Evolutionary conservation across 2,797 vertebrate species (phyloP).

Genomic region (Limosa lapponica): DNA sequence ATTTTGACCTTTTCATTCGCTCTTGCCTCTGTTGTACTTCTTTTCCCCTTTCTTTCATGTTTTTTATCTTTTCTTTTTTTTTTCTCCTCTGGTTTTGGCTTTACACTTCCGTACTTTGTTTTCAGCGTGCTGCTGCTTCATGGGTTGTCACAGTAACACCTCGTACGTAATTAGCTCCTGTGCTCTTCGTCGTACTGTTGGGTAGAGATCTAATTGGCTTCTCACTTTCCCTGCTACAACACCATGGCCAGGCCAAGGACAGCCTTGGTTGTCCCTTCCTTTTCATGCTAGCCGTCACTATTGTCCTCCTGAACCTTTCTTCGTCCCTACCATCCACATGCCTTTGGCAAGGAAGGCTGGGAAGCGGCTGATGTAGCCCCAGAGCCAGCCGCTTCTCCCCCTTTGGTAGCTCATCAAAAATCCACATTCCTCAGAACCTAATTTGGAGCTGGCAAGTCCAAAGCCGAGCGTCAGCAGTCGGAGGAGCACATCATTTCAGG

Average conservation of each 20-base stretch:
- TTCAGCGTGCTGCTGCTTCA: background rate
- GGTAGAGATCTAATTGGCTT: background rate
- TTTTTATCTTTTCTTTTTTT: background rate
- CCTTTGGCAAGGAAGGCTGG: background rate
- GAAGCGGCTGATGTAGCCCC: background rate
- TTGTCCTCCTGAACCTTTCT: background rate
- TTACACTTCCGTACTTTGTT: background rate
- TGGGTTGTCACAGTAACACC: slow-evolving; percentile 42
- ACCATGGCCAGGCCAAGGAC: background rate
- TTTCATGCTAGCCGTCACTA: background rate
- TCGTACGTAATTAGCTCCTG: background rate
- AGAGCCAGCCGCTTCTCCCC: background rate
- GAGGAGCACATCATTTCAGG: background rate
- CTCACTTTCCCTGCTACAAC: background rate
- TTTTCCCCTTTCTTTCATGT: background rate
- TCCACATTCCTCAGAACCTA: background rate
- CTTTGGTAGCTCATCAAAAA: background rate
- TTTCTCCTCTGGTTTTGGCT: background rate
- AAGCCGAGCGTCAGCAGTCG: background rate
- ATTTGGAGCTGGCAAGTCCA: background rate
- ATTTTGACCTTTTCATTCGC: slow-evolving; percentile 9
- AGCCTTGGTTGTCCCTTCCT: background rate
- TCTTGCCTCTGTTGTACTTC: background rate
- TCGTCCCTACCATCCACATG: background rate
- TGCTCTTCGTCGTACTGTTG: rapidly evolving